Evolutionary conservation across 2,888 invertebrate species (phyloP), one percentile per base, ranked within the genome.

Genomic region (Eupithecia abbreviata): DNA sequence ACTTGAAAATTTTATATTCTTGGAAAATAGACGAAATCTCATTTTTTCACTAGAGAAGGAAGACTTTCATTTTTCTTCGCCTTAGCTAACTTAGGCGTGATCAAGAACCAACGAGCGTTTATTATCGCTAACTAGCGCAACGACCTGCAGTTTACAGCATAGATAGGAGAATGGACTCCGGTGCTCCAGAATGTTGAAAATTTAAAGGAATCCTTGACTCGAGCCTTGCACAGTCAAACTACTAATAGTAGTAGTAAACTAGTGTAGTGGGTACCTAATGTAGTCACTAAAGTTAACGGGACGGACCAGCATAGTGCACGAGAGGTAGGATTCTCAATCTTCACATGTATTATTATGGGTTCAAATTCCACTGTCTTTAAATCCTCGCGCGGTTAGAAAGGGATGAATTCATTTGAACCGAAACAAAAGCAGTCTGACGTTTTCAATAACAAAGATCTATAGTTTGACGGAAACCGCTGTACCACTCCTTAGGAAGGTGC

Each of bases 191-290:
- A 42, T 42, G 66, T 15, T 42, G 66, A 66, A 66, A 66, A 42
- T 66, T 66, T 66, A 66, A 66, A 66, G 66, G 66, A 66, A 42
- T 66, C 41, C 66, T 66, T 42, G 41, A 42, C 66, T 66, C 30
- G 62, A 62, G 62, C 30, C 30, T 62, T 62, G 62, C 30, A 0
- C 4, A 62, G 2, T 62, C 58, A 18, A 58, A 58, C 62, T 62
- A 62, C 30, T 62, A 62, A 62, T 62, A 62, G 62, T 30, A 65
- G 41, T 13, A 66, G 66, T 66, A 66, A 42, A 42, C 41, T 66
- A 42, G 66, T 42, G 30, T 42, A 42, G 42, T 66, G 3, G 30
- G 58, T 12, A 62, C 58, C 12, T 10, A 62, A 18, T 30, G 58
- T 62, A 62, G 18, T 62, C 62, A 12, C 62, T 62, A 62, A 62